Evolutionary conservation across 2,797 vertebrate species (phyloP).

Genomic region (Leuciscus waleckii): DNA sequence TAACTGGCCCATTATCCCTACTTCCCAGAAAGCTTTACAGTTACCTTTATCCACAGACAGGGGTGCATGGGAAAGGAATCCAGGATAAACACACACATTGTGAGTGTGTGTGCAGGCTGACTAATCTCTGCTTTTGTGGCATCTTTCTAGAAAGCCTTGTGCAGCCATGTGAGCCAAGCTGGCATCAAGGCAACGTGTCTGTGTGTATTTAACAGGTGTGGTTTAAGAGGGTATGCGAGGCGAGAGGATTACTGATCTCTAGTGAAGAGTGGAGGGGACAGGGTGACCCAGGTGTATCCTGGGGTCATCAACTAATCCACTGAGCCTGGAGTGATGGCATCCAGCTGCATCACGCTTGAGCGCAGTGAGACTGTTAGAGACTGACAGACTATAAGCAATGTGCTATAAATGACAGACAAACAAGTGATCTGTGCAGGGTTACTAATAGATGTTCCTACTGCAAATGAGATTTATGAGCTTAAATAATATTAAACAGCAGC

Average conservation of each 20-base stretch:
- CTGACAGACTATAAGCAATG: neutral
- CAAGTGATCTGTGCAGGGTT: neutral
- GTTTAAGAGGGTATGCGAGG: slow-evolving; percentile 67
- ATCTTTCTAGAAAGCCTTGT: slow-evolving; percentile 72
- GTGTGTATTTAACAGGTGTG: slow-evolving; percentile 66
- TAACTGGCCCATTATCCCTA: slow-evolving; percentile 59
- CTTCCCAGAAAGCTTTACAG: slow-evolving; percentile 72
- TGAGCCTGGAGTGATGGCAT: slow-evolving; percentile 2
- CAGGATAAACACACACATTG: slow-evolving; percentile 42
- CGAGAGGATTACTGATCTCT: slow-evolving; percentile 56
- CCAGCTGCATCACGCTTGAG: slow-evolving; percentile 1
- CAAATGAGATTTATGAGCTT: neutral
- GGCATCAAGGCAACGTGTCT: neutral
- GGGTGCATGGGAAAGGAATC: slow-evolving; percentile 60
- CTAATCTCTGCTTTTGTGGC: slow-evolving; percentile 67
- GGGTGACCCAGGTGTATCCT: slow-evolving; percentile 52
- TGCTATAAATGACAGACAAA: slow-evolving; percentile 6
- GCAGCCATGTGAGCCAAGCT: slow-evolving; percentile 47
- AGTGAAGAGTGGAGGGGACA: slow-evolving; percentile 33
- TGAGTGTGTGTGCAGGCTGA: slow-evolving; percentile 25
- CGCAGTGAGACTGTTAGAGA: neutral
- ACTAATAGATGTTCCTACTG: neutral
- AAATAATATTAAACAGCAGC: neutral
- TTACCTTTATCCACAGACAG: slow-evolving; percentile 55
- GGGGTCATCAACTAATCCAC: slow-evolving; percentile 37